Evolutionary conservation across 2,888 invertebrate genomes (phyloP).

Genomic region (Caenorhabditis sp.): DNA sequence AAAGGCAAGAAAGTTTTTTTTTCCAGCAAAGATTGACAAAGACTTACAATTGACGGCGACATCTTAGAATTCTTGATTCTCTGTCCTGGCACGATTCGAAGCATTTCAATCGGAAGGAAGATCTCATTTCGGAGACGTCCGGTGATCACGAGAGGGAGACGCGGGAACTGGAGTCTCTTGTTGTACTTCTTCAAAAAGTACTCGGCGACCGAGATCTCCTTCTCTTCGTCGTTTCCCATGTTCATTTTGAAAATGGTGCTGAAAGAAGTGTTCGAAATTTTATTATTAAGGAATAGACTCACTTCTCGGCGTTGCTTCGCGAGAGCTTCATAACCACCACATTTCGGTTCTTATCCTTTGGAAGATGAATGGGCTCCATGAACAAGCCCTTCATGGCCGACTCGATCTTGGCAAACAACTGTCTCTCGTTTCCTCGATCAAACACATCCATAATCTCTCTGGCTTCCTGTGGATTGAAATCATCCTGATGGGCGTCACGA

Average conservation of each 20-base stretch:
- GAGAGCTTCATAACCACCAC: not conserved
- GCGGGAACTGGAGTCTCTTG: slow-evolving; percentile 48
- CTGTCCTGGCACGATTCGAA: slow-evolving; percentile 56
- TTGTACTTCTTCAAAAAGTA: slow-evolving; percentile 54
- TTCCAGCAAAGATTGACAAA: too few relatives aligned
- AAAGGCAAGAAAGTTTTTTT: too few relatives aligned
- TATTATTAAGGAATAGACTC: not conserved
- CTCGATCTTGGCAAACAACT: not conserved
- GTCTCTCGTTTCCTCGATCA: not conserved
- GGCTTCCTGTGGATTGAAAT: not conserved
- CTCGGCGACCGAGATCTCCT: slow-evolving; percentile 47
- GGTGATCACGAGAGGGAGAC: slow-evolving; percentile 43
- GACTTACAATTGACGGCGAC: slow-evolving; percentile 5
- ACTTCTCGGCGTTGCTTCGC: not conserved
- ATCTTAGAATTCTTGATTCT: slow-evolving; percentile 53
- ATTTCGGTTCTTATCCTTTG: slow-evolving; percentile 3
- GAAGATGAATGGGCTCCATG: slow-evolving; percentile 34
- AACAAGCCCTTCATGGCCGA: slow-evolving; percentile 23
- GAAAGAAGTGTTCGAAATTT: too few relatives aligned
- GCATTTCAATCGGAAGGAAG: slow-evolving; percentile 63
- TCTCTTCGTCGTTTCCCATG: slow-evolving; percentile 16
- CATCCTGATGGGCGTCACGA: not conserved
- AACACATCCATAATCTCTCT: not conserved
- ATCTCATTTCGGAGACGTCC: not conserved
- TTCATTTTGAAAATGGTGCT: slow-evolving; percentile 7